Conservation (phyloP, 2,797 vertebrate species). For the Micromesistius poutassou region DNA sequence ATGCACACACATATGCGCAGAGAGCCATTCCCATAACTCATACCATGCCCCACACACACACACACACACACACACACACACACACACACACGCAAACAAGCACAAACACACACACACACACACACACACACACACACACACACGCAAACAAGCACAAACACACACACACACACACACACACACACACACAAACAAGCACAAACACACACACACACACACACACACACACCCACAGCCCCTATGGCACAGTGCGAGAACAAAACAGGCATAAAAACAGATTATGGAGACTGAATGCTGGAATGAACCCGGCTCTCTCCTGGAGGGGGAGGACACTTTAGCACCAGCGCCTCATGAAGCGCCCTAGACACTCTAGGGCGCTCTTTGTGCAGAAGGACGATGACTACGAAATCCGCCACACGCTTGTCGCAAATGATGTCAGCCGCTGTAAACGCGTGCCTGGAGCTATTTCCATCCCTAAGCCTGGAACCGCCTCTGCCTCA, state of each 20-base stretch:
- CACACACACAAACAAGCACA: too few species aligned
- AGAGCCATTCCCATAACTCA: too few species aligned
- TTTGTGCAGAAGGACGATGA: constrained; percentile 24
- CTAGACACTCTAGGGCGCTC: constrained; percentile 33
- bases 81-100: too few species aligned
- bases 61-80: too few species aligned
- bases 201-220: too few species aligned
- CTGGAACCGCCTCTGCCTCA: constrained; percentile 31
- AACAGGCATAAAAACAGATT: constrained; percentile 15
- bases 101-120: too few species aligned
- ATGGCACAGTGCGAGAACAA: constrained; percentile 4
- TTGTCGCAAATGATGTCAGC: constrained; percentile 41
- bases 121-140: too few species aligned
- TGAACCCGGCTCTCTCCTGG: constrained; percentile 25
- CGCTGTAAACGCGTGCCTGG: constrained; percentile 23
- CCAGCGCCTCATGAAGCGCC: constrained; percentile 11
- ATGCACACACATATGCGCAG: too few species aligned
- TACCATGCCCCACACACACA: too few species aligned
- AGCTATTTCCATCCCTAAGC: constrained; percentile 40
- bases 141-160: too few species aligned
- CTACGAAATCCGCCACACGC: constrained; percentile 31
- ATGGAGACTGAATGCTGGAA: constrained; percentile 13
- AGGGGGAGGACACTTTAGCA: constrained; percentile 26
- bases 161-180: too few species aligned
- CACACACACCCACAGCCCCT: background rate